Evolutionary conservation across 2,113 vertebrate genomes (phyloP).

Genomic region (Sula dactylatra): DNA sequence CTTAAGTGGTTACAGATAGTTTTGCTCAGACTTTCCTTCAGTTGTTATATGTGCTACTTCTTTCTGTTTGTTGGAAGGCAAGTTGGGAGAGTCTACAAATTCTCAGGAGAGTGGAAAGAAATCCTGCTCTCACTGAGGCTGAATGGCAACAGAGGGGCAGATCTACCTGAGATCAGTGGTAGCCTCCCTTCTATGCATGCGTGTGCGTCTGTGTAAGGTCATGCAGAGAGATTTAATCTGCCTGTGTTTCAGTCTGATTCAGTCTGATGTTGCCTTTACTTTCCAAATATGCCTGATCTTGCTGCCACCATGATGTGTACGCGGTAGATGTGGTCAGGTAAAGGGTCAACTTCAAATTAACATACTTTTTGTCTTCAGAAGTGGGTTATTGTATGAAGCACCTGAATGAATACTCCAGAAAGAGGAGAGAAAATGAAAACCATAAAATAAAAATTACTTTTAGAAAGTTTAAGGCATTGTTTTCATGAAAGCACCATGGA

Average conservation of each 20-base stretch:
- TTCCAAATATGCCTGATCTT: not conserved
- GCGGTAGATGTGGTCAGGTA: not conserved
- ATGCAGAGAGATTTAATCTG: not conserved
- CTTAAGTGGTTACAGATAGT: constrained; percentile 50
- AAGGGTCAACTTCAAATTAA: not conserved
- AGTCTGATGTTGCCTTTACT: not conserved
- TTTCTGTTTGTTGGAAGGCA: not conserved
- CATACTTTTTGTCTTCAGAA: not conserved
- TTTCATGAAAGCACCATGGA: not conserved
- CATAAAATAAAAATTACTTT: not conserved
- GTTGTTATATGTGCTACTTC: not conserved
- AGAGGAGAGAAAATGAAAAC: not conserved
- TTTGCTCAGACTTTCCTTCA: constrained; percentile 21
- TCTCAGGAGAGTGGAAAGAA: not conserved
- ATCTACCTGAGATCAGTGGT: not conserved
- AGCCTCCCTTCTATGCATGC: not conserved
- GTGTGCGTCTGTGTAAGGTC: not conserved
- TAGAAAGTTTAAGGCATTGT: not conserved
- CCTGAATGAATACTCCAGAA: not conserved
- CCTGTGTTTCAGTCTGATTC: not conserved
- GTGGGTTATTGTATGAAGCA: not conserved
- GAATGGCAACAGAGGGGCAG: not conserved
- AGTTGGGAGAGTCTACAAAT: not conserved
- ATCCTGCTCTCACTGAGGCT: not conserved
- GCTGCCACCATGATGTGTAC: not conserved